phyloP scores from a whole-genome alignment of 2,888 invertebrate species.

The Suillia variegata region DNA sequence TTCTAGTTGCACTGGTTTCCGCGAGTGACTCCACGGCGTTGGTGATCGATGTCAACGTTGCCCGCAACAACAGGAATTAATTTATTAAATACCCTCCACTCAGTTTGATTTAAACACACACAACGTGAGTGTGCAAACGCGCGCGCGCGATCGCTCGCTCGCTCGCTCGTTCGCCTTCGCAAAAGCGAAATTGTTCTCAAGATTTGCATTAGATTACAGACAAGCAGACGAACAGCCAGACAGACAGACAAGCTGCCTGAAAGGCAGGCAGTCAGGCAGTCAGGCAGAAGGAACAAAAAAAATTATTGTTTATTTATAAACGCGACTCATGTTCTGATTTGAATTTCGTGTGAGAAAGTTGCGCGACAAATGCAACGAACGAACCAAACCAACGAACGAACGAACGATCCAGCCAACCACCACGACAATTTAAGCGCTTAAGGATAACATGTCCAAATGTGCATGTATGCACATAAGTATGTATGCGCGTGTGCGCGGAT shows the following conservation, averaged over 20 bases:
- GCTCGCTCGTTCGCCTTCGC: no score
- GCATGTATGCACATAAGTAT: neutral
- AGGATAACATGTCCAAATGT: conserved; percentile 33
- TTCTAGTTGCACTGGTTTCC: no score
- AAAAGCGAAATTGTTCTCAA: conserved; percentile 17
- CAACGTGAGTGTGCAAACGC: conserved; percentile 12
- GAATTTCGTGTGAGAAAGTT: conserved; percentile 37
- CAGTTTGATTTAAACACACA: conserved; percentile 19
- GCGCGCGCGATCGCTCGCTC: no score
- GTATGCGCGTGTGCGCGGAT: no score
- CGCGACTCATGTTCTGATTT: conserved; percentile 25
- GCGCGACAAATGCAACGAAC: conserved; percentile 22
- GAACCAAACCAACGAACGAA: no score
- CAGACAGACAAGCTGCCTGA: no score
- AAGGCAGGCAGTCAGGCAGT: no score
- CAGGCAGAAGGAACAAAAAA: conserved; percentile 17
- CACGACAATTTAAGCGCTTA: conserved; percentile 37
- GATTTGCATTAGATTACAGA: conserved; percentile 31
- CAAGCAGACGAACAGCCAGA: no score
- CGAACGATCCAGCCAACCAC: no score
- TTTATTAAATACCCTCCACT: conserved; percentile 27
- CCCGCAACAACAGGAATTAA: conserved; percentile 31
- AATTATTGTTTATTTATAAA: conserved; percentile 13
- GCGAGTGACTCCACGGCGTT: neutral
- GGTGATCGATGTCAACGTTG: conserved; percentile 29